Evolutionary conservation across 2,797 vertebrate species (phyloP).

Genomic region (Huso huso): DNA sequence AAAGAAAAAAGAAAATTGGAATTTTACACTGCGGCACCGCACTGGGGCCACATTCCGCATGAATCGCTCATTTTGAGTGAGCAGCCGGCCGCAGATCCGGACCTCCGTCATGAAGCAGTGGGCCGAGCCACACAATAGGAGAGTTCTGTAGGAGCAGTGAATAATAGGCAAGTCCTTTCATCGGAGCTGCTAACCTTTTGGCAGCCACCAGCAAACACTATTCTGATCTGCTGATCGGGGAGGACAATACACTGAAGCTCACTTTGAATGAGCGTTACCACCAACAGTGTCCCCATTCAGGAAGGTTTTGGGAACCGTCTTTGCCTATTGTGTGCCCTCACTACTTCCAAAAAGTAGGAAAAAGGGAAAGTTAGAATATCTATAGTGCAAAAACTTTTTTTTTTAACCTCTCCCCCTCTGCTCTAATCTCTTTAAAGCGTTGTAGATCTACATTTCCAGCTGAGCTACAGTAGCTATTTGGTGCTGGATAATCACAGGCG

Average conservation of each 20-base stretch:
- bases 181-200: slow-evolving; percentile 89
- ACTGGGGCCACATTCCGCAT: slow-evolving; percentile 46
- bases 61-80: slow-evolving; percentile 57
- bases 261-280: slow-evolving; percentile 90
- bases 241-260: slow-evolving; percentile 84
- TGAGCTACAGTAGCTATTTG: slow-evolving; percentile 53
- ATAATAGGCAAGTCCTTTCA: slow-evolving; percentile 90
- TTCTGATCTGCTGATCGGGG: slow-evolving; percentile 84
- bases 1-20: slow-evolving; percentile 23
- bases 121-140: slow-evolving; percentile 59
- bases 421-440: slow-evolving; percentile 64
- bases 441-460: slow-evolving; percentile 54
- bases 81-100: slow-evolving; percentile 77
- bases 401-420: background rate
- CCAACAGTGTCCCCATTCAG: slow-evolving; percentile 96
- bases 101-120: slow-evolving; percentile 62
- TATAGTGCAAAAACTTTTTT: slow-evolving; percentile 42
- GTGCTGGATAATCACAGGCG: slow-evolving; percentile 47
- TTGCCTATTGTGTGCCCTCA: slow-evolving; percentile 76
- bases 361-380: slow-evolving; percentile 71
- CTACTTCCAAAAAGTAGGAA: slow-evolving; percentile 71
- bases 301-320: slow-evolving; percentile 86
- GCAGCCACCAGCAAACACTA: slow-evolving; percentile 98
- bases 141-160: slow-evolving; percentile 79
- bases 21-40: slow-evolving; percentile 22